Conservation (phyloP, 2,888 invertebrate species). For the Lycaena phlaeas region DNA sequence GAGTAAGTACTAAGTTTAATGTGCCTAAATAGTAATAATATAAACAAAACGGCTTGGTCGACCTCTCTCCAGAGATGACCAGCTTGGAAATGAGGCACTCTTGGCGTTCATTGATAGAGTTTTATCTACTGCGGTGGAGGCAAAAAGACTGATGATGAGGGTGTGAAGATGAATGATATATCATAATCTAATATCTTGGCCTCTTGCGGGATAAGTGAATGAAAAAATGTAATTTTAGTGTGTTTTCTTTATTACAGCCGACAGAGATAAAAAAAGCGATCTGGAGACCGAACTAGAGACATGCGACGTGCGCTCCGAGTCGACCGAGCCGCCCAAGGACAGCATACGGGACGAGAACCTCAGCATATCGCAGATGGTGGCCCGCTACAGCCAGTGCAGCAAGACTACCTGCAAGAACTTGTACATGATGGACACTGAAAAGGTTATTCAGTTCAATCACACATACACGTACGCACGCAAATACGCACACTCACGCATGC, state of each 20-base stretch:
- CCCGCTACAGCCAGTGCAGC: slow-evolving; percentile 76
- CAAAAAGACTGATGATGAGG: no score
- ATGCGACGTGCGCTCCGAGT: slow-evolving; percentile 71
- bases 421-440: slow-evolving; percentile 83
- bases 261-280: slow-evolving; percentile 58
- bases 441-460: no score
- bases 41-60: slow-evolving; percentile 2
- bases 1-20: background rate
- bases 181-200: no score
- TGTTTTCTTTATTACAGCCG: slow-evolving; percentile 45
- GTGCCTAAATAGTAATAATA: background rate
- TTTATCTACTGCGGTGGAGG: no score
- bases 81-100: no score
- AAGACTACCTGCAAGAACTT: slow-evolving; percentile 80
- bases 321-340: slow-evolving; percentile 71
- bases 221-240: background rate
- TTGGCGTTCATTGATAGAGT: no score
- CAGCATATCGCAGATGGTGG: slow-evolving; percentile 76
- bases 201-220: no score
- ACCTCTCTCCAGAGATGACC: no score
- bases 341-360: slow-evolving; percentile 81
- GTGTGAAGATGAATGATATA: no score
- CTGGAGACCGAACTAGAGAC: slow-evolving; percentile 77
- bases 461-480: no score
- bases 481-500: no score